Evolutionary conservation across 2,888 invertebrate genomes (phyloP), one percentile per base, ranked within the genome.

Genomic region (Andrena minutula): DNA sequence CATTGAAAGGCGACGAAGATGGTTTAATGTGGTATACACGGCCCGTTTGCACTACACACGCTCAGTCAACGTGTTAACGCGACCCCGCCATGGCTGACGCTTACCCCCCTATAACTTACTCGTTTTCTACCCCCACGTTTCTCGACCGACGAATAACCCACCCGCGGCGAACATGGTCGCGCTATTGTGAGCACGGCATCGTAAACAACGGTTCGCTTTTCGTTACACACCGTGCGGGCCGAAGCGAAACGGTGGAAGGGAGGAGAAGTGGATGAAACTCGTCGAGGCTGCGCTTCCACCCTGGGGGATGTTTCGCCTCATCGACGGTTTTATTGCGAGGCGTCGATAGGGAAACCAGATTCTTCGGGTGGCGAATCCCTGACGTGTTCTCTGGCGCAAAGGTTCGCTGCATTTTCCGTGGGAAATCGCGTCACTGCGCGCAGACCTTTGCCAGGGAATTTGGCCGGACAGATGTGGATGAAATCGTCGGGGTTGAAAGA

Each of bases 161-260:
- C 84, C 84, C 72, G 69, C 63, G 53, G 84, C 68, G 75, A 77
- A 79, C 84, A 64, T 41, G 41, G 65, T 56, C 35, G 30, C 78
- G 35, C 49, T n/a, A 71, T 77, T 84, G 76, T 82, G 74, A 32
- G 65, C 61, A 51, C 32, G 56, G 65, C 26, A 64, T 81, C 84
- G 79, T 86, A 86, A 86, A 86, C 86, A 86, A 63, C 75, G 49
- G 64, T 75, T 72, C 51, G 64, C 74, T 86, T 79, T 71, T 78
- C 64, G 10, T 35, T 30, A 32, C 5, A 35, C n/a, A 2, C 7
- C 20, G 28, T 16, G 8, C 23, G 5, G 7, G 4, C 61, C n/a
- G 26, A 8, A 30, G 10, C 30, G 16, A 26, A n/a, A 53, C 8
- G 35, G 32, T 28, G 61, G 41, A 47, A 26, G 47, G 16, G 3